A percentile compares a stretch with the other conserved stretches of the same genome.
phyloP scores from a whole-genome alignment of 2,888 invertebrate genomes.

The Notocelia uddmanniana region DNA sequence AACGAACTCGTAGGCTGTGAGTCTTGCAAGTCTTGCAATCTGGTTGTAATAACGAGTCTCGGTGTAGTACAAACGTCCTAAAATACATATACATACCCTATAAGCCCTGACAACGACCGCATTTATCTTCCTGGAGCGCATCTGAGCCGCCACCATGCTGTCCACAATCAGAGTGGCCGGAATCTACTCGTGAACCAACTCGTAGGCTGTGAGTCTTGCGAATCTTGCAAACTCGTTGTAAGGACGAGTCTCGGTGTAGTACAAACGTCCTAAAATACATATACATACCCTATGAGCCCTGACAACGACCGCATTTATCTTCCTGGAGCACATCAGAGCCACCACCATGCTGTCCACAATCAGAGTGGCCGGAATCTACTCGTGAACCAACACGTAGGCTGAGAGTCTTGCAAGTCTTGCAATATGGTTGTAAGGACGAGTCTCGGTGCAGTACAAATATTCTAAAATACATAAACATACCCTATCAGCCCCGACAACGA shows the following conservation, averaged over 20 bases:
- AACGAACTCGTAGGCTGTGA: constrained; percentile 98
- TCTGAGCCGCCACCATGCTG: constrained; percentile 96
- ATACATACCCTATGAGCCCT: no score
- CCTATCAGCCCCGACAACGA: constrained; percentile 99
- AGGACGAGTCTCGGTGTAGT: constrained; percentile 98
- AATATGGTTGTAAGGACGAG: no score
- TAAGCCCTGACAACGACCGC: constrained; percentile 99
- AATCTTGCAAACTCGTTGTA: constrained; percentile 98
- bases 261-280: constrained; percentile 92
- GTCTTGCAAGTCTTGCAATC: constrained; percentile 96
- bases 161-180: constrained; percentile 97
- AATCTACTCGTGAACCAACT: constrained; percentile 96
- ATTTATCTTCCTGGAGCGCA: constrained; percentile 93
- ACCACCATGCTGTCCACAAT: constrained; percentile 98
- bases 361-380: constrained; percentile 95
- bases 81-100: constrained; percentile 89
- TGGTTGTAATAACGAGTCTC: constrained; percentile 99
- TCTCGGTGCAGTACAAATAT: no score
- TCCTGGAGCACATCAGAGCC: no score
- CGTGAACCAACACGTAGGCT: constrained; percentile 98
- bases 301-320: no score
- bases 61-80: constrained; percentile 90
- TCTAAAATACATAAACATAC: constrained; percentile 86
- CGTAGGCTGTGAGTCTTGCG: constrained; percentile 97
- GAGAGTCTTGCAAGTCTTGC: constrained; percentile 97